Base-by-base conservation (phyloP, 2,888 invertebrate genomes). In the Caenorhabditis sp. region DNA sequence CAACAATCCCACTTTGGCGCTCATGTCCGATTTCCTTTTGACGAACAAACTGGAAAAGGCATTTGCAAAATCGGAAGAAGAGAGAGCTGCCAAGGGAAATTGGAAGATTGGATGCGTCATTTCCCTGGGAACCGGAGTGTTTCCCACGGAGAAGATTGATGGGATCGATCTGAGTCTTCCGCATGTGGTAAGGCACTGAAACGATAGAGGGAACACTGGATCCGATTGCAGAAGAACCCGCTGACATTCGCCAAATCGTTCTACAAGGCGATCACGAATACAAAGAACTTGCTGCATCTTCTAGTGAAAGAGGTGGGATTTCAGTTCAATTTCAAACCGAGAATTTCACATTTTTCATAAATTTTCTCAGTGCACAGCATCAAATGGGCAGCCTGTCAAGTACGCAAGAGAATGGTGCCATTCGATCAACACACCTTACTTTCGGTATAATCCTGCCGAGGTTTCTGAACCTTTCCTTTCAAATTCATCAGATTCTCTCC, bases 361-460 rank as follows among this genome's bases (percentile, higher is more conserved):
- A n/a, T n/a, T n/a, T n/a, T n/a, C n/a, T n/a, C n/a, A n/a, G 80
- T 82, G 82, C 64, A 86, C 86, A 9, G 78, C 86, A 2, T 86
- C 86, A 0, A 83, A 86, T 32, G 86, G 86, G 15, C 77, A 80
- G 56, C 86, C 86, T 0, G 84, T 84, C 51, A 78, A 74, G 47
- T 84, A 84, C 24, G 84, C 86, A 2, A 64, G 84, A 18, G 84
- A 80, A 32, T 86, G 86, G 86, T 84, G 84, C 61, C 86, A 86
- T 32, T 76, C 80, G 8, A 65, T 84, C 13, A 67, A 70, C 4
- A 61, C 67, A 1, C 86, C 86, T 1, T 86, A 84, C 44, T 86
- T 84, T 44, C 70, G 85, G 69, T 83, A 20, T 6, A 22, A 3
- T 13, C 8, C 20, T 11, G 20, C 8, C 20, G 20, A 20, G 2